Evolutionary conservation across 2,113 vertebrate genomes (phyloP), one percentile per base, ranked within the genome.

Genomic region (Xenotilapia caudafasciata): DNA sequence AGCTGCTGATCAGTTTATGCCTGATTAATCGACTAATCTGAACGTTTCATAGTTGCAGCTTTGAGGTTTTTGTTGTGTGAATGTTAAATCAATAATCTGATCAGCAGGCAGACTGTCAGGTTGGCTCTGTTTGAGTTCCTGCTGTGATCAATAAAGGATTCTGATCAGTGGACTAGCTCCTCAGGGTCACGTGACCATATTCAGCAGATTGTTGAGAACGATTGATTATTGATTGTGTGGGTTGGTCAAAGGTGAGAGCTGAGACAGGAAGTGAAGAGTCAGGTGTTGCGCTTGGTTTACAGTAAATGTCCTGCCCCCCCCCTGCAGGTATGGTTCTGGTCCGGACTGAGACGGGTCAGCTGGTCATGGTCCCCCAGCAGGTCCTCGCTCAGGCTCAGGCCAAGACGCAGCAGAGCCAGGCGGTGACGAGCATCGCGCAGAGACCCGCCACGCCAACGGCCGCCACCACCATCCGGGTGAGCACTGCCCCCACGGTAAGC

Each of bases 341-440:
- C 82, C 96, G 97, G 79, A 97, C 97, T 0, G 97, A 98, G 70
- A 96, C 97, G 1, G 97, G 97, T 2, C 97, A 98, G 95, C 96
- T 98, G 83, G 96, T 98, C 4, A 97, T 98, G 97, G 97, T 97
- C 53, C 97, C 97, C 1, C 97, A 97, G 95, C 97, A 97, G 93
- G 97, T 97, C 3, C 94, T 97, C 79, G 97, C 97, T 1, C 97
- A 98, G 88, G 97, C 97, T 77, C 97, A 98, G 91, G 96, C 96
- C 14, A 96, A 96, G 89, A 90, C 90, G 1, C 94, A 95, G 62
- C 96, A 97, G 73, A 89, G 93, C 0, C 97, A 97, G 60, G 90
- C 96, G 1, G 95, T 95, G 53, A 90, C 96, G 89, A 97, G 4
- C 96, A 91, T 97, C 80, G 92, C 95, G 1, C 97, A 97, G 5